phyloP scores from a whole-genome alignment of 2,888 invertebrate species.

The Eremobia ochroleuca region DNA sequence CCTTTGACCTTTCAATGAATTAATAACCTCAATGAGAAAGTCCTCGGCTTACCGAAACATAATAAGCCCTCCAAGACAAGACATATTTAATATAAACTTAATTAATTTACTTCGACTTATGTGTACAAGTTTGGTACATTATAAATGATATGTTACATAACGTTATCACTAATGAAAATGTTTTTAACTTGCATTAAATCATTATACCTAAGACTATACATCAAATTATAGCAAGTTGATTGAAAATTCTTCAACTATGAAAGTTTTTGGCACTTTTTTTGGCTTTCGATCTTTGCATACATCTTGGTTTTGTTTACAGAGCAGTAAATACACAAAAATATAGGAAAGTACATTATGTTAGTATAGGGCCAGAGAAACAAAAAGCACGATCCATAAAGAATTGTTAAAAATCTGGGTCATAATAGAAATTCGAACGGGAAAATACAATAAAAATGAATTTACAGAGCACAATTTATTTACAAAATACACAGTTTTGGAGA shows the following conservation, averaged over 20 bases:
- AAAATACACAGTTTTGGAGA: constrained; percentile 10
- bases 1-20: constrained; percentile 35
- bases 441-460: neutral
- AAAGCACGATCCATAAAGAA: neutral
- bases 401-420: neutral
- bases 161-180: constrained; percentile 41
- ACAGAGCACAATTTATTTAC: neutral
- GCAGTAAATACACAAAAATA: neutral
- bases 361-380: neutral
- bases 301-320: neutral
- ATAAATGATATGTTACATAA: constrained; percentile 23
- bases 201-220: constrained; percentile 31
- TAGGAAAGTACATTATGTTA: neutral
- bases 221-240: constrained; percentile 20
- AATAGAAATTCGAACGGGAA: neutral
- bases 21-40: constrained; percentile 19
- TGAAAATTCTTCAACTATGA: constrained; percentile 8
- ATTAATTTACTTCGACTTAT: constrained; percentile 55
- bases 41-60: constrained; percentile 30
- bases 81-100: constrained; percentile 62
- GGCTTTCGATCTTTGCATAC: neutral
- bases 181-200: constrained; percentile 19
- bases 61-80: constrained; percentile 33
- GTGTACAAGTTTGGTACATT: constrained; percentile 36
- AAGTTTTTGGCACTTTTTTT: neutral